Evolutionary conservation across 2,888 invertebrate species (phyloP), one percentile per base, ranked within the genome.

Genomic region (Nomada ruficornis): DNA sequence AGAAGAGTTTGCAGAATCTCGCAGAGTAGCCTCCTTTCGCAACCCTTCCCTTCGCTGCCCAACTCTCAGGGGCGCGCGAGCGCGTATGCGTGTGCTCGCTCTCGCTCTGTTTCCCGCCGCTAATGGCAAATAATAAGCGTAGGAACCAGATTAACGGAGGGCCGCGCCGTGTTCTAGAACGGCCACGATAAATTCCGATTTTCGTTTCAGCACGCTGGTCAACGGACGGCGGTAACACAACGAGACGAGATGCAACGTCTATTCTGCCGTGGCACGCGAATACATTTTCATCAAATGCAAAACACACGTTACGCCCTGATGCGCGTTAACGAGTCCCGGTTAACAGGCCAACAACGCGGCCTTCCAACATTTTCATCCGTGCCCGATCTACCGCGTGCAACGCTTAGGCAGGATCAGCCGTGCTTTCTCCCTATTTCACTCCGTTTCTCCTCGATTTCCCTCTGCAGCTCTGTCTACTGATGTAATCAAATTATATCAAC

Each of bases 221-320:
- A 64, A 64, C 73, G 59, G 44, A 10, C 54, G 29, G n/a, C 20
- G 65, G 73, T 18, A 59, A 55, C 67, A 47, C 42, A 23, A 29
- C n/a, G 60, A 11, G 47, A 64, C 44, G 20, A 20, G 54, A 68
- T 13, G 20, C 60, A 4, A 29, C 11, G 69, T 55, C 63, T 54
- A 20, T 73, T 44, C 23, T 54, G 2, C 20, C 44, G 57, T 20
- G 47, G 13, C 64, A 59, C 44, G 75, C 50, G 64, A 70, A 65
- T 82, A 71, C 84, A 68, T 82, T 85, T 84, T 85, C 85, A 73
- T 82, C 82, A 84, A 84, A 84, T 65, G 59, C 54, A 73, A 80
- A 84, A 77, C 77, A 65, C 62, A 82, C 69, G 79, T 77, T 70
- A 73, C 68, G 52, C 47, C 59, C 57, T 62, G 67, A 59, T 67